These are phyloP conservation scores for Ichneumoninae sp. DNA, from an alignment of 2,888 invertebrate species.

Conservation along the genomic window DNA sequence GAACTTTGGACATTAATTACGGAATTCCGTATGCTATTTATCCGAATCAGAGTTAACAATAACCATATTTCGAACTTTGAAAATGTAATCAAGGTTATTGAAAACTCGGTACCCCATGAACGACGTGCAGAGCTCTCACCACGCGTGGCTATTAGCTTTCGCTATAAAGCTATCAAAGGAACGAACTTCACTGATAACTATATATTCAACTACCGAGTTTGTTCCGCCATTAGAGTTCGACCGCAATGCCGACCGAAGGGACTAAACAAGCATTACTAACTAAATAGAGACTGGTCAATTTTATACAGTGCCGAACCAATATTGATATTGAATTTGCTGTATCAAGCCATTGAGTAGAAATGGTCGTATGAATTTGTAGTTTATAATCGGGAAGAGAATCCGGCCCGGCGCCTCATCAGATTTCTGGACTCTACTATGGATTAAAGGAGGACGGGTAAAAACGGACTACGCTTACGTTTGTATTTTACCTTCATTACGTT, in stretches of 20 bases:
- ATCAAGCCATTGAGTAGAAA: neutral
- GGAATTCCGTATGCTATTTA: neutral
- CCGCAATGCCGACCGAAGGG: slow-evolving; percentile 13
- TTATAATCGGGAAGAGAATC: neutral
- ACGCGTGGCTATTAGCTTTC: neutral
- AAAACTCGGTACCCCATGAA: neutral
- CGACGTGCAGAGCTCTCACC: neutral
- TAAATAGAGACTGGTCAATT: neutral
- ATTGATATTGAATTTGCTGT: slow-evolving; percentile 20
- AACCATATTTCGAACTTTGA: neutral
- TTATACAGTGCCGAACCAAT: neutral
- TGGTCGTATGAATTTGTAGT: neutral
- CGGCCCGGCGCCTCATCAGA: neutral
- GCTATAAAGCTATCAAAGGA: slow-evolving; percentile 13
- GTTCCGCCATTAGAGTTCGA: slow-evolving; percentile 8
- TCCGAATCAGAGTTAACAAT: neutral
- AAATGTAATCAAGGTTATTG: slow-evolving; percentile 8
- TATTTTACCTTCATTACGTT: neutral
- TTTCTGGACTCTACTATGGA: neutral
- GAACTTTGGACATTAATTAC: neutral
- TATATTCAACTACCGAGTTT: slow-evolving; percentile 21
- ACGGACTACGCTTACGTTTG: neutral
- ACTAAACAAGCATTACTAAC: slow-evolving; percentile 20
- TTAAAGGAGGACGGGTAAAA: too few species aligned
- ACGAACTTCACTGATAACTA: slow-evolving; percentile 12